A percentile compares a stretch with the other conserved stretches of the same genome.
Conservation (phyloP, 2,797 vertebrate genomes). For the Mormyrops attenuatus region DNA sequence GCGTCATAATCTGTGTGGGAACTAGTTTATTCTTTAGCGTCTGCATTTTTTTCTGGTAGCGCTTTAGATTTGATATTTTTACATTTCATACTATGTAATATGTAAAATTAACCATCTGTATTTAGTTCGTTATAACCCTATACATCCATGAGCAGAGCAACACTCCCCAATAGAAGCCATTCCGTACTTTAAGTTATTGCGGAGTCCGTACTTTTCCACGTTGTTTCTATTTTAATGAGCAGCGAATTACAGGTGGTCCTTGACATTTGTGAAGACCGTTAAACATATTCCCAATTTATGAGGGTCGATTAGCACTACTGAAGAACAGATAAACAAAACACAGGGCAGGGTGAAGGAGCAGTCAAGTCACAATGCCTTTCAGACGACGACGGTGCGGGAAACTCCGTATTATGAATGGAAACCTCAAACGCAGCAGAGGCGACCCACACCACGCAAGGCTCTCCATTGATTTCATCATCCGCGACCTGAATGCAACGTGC, state of each 20-base stretch:
- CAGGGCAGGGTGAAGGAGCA: not conserved
- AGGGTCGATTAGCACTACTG: not conserved
- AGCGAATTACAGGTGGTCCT: not conserved
- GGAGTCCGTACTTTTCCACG: not conserved
- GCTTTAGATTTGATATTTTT: not conserved
- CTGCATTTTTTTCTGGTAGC: not conserved
- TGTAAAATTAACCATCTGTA: not conserved
- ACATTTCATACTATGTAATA: not conserved
- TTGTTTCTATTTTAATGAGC: not conserved
- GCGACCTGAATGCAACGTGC: conserved; percentile 47
- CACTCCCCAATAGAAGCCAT: not conserved
- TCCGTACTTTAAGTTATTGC: not conserved
- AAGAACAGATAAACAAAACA: not conserved
- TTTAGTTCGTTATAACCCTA: not conserved
- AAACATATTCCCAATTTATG: not conserved
- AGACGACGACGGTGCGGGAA: not conserved
- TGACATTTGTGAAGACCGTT: not conserved
- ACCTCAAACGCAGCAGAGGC: not conserved
- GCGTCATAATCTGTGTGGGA: not conserved
- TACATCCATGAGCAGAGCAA: not conserved
- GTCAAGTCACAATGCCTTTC: not conserved
- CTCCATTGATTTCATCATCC: conserved; percentile 63
- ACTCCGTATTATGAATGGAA: not conserved
- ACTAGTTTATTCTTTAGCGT: not conserved
- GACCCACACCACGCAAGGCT: conserved; percentile 41